Evolutionary conservation across 2,888 invertebrate species (phyloP), one percentile per base, ranked within the genome.

Genomic region (Tetramorium bicarinatum): DNA sequence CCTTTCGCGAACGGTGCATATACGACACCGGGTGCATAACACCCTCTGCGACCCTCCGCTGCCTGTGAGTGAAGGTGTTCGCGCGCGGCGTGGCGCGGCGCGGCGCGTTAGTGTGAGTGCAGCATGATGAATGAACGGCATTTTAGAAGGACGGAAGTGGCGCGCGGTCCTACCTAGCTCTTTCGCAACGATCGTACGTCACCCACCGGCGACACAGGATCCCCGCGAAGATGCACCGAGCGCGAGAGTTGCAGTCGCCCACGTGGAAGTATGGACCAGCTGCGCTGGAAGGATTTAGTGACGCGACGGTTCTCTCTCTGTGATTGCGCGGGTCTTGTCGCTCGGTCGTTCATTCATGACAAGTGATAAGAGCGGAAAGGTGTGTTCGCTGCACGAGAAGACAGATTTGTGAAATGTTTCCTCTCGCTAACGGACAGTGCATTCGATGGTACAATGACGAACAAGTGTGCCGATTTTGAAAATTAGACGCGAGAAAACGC

Each of bases 71-170:
- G 62, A 83, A 64, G 76, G 85, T 85, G 84, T 86, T 87, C 74
- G 83, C 85, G 29, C 29, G 29, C 29, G 29, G 29, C 29, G 29
- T 34, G 79, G 72, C 18, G 71, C 74, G 72, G 64, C 79, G 75
- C 79, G 75, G 72, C 77, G 82, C 62, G 47, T 71, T 80, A 85
- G 91, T 87, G 91, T 88, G 87, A 85, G 88, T 88, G 84, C 66
- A 56, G 84, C 86, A 88, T 91, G 87, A 89, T 82, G 85, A 89
- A 89, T 85, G 88, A 85, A 83, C 87, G 83, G 66, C 83, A 80
- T 81, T 87, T 84, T 79, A 84, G 84, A 83, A 62, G 72, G 82
- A 66, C 87, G 87, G 88, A 87, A 87, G 72, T 72, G n/a, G 38
- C 69, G 66, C 21, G 67, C 76, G 49, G 71, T 71, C 21, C 71